These are phyloP conservation scores for Tragelaphus buxtoni DNA, from an alignment of 2,113 vertebrate species.

Conservation along the genomic window DNA sequence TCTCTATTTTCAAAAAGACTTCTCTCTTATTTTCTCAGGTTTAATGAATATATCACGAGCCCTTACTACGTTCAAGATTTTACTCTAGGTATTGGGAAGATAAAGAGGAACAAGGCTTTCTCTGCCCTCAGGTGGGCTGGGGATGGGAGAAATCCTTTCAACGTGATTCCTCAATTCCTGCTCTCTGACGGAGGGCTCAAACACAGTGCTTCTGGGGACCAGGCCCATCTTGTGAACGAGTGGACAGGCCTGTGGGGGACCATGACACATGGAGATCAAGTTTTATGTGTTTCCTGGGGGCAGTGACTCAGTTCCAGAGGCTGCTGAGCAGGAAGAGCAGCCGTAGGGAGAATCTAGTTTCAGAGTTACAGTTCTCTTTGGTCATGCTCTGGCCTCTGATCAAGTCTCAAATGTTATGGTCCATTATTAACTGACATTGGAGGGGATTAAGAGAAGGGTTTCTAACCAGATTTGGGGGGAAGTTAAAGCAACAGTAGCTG, in stretches of 20 bases:
- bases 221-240: background rate
- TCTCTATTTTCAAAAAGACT: background rate
- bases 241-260: background rate
- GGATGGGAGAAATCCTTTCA: background rate
- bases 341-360: fast-evolving
- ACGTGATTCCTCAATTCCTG: background rate
- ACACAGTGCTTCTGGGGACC: background rate
- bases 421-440: background rate
- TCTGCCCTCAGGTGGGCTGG: background rate
- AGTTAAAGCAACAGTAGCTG: background rate
- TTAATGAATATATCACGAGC: background rate
- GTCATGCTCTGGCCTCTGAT: background rate
- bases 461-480: background rate
- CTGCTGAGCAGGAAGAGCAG: background rate
- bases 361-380: background rate
- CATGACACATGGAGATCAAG: background rate
- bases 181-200: background rate
- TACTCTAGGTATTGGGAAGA: background rate
- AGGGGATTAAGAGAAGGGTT: background rate
- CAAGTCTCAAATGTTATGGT: background rate
- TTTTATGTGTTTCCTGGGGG: background rate
- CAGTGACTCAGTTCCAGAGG: background rate
- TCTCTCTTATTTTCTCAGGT: background rate
- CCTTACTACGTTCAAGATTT: background rate
- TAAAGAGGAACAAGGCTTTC: background rate